phyloP scores from a whole-genome alignment of 2,888 invertebrate species.

The Eupithecia pulchellata region DNA sequence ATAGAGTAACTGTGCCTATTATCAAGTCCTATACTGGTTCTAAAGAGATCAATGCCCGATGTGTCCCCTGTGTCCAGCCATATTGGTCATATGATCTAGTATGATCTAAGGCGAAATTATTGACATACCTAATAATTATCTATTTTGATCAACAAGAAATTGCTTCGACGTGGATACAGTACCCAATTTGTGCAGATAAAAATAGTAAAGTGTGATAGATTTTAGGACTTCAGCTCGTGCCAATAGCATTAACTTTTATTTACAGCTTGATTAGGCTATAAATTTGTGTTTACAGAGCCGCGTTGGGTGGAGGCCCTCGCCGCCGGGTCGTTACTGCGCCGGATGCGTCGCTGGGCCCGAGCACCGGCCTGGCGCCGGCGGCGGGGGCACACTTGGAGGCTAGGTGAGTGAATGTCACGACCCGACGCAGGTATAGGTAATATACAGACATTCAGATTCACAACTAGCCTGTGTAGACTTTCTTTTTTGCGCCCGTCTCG shows the following conservation, averaged over 20 bases:
- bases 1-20: neutral
- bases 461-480: too few relatives aligned
- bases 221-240: neutral
- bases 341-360: conserved; percentile 1
- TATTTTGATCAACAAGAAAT: neutral
- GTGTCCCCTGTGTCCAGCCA: neutral
- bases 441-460: too few relatives aligned
- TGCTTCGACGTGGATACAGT: neutral
- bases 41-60: neutral
- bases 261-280: conserved; percentile 18
- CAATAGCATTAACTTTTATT: conserved; percentile 13
- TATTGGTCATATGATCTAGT: neutral
- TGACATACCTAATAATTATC: too few relatives aligned
- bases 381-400: conserved; percentile 14
- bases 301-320: conserved; percentile 1
- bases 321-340: conserved; percentile 7
- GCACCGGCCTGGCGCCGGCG: conserved; percentile 2
- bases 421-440: neutral
- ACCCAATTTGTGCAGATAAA: neutral
- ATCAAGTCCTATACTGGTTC: neutral
- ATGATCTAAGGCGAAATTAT: neutral
- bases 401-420: conserved; percentile 21
- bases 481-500: too few relatives aligned
- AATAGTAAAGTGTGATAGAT: conserved; percentile 5
- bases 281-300: neutral